A percentile compares a stretch with the other conserved stretches of the same genome.
phyloP scores from a whole-genome alignment of 2,797 vertebrate species.

The Diglossa cyanea region DNA sequence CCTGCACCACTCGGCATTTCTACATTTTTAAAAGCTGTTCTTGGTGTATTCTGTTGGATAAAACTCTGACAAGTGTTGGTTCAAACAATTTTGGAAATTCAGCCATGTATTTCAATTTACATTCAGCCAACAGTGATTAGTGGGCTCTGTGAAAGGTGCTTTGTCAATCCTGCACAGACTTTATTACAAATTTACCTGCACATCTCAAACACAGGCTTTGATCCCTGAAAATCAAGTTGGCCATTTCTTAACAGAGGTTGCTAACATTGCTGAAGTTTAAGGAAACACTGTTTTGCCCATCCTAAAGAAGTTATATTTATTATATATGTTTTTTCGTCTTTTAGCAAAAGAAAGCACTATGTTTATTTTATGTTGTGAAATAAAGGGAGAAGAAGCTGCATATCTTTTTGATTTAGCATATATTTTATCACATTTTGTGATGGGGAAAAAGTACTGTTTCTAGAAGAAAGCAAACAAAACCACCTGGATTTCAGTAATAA shows the following conservation, averaged over 20 bases:
- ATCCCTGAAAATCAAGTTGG: background rate
- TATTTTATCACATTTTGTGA: background rate
- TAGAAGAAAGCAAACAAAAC: background rate
- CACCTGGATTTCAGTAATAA: background rate
- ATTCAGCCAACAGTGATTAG: background rate
- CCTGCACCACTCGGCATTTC: background rate
- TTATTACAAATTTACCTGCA: background rate
- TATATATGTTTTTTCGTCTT: background rate
- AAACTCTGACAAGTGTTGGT: background rate
- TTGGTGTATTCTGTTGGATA: background rate
- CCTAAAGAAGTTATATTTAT: background rate
- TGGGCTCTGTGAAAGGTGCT: background rate
- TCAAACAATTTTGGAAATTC: background rate
- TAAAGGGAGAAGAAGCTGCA: accelerated
- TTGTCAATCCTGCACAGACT: background rate
- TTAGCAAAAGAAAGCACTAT: background rate
- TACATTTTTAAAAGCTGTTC: background rate
- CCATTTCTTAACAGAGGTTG: background rate
- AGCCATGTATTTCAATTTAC: background rate
- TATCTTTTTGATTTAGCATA: background rate
- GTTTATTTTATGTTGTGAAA: background rate
- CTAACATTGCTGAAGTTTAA: background rate
- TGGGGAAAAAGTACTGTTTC: background rate
- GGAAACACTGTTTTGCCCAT: background rate
- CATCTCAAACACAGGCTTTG: background rate